phyloP scores from a whole-genome alignment of 2,797 vertebrate species.

The Urosaurus nigricauda region DNA sequence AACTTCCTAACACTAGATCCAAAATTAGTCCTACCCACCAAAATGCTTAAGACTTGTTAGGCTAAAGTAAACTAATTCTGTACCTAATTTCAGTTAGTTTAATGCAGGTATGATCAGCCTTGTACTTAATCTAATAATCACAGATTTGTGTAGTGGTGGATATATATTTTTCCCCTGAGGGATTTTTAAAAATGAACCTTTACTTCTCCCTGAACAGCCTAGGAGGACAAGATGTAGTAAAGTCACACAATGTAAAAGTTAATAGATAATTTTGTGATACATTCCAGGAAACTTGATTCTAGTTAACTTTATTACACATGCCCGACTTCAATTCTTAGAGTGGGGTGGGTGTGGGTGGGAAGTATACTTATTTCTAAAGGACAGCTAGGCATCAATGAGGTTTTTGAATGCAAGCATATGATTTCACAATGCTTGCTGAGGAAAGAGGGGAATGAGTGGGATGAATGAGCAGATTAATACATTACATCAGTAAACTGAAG shows the following conservation, averaged over 20 bases:
- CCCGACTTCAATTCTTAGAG: not conserved
- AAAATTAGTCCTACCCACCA: too few species aligned
- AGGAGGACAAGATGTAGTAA: not conserved
- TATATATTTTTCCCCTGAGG: too few species aligned
- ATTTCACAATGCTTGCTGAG: not conserved
- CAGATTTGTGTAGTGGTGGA: too few species aligned
- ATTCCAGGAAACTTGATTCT: constrained; percentile 6
- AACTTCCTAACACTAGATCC: too few species aligned
- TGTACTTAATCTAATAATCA: too few species aligned
- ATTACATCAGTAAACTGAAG: not conserved
- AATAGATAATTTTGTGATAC: constrained; percentile 23
- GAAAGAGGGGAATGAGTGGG: not conserved
- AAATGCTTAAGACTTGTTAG: too few species aligned
- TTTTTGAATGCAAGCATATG: not conserved
- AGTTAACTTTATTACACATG: not conserved
- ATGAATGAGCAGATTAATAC: not conserved
- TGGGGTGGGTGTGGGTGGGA: not conserved
- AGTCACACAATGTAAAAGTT: not conserved
- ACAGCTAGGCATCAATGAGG: not conserved
- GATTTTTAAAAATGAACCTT: not conserved
- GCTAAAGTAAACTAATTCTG: too few species aligned
- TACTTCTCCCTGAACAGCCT: not conserved
- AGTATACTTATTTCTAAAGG: not conserved
- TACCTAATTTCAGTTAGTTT: too few species aligned
- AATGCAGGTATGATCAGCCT: too few species aligned